Conservation (phyloP, 2,888 invertebrate species). For the Tenthredo mesomela region DNA sequence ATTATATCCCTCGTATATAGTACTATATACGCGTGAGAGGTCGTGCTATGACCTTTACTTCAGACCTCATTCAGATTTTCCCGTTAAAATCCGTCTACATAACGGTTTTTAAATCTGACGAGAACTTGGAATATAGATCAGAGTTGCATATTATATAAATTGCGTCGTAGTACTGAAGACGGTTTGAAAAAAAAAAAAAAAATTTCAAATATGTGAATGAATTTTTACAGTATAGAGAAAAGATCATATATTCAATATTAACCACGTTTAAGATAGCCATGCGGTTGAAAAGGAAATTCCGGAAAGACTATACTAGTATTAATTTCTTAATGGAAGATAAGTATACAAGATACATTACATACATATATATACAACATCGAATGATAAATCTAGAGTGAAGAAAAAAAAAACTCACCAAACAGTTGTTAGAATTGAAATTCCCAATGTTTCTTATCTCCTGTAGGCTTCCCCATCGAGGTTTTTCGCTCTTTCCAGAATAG, state of each 20-base stretch:
- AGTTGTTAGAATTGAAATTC: slow-evolving; percentile 65
- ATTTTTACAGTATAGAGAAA: neutral
- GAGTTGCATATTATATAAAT: neutral
- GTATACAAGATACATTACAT: neutral
- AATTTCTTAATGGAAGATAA: neutral
- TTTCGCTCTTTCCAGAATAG: slow-evolving; percentile 66
- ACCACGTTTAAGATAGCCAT: neutral
- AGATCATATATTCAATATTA: neutral
- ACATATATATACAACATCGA: too few species aligned
- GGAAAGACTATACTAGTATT: neutral
- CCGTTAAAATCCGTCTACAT: slow-evolving; percentile 32
- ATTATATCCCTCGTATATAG: neutral
- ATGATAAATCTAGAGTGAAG: neutral
- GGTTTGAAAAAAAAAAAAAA: neutral
- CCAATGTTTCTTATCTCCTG: slow-evolving; percentile 81
- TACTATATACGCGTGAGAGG: slow-evolving; percentile 13
- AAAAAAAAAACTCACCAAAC: slow-evolving; percentile 66
- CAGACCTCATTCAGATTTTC: slow-evolving; percentile 37
- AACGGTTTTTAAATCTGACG: neutral
- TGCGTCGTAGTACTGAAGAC: neutral
- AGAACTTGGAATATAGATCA: neutral
- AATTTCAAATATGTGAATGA: neutral
- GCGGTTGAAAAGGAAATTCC: neutral
- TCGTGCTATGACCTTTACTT: slow-evolving; percentile 28
- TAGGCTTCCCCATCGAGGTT: slow-evolving; percentile 82